Base-by-base conservation (phyloP, 1,140 invertebrate species). In the Cherax destructor region DNA sequence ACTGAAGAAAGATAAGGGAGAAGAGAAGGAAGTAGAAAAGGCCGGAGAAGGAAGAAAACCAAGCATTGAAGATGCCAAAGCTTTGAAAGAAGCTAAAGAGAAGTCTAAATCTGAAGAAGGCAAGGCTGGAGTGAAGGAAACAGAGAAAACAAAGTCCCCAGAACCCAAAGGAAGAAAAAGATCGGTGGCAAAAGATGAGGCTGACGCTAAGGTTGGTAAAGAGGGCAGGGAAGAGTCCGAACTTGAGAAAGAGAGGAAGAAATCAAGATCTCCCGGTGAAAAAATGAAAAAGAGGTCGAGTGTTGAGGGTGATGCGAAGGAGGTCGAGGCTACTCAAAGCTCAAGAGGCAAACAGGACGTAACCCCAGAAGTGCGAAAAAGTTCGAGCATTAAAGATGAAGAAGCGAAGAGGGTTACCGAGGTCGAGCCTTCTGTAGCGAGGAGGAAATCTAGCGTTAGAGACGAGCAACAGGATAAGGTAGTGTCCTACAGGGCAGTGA, bases 371-470 rank as follows among this genome's bases (percentile, higher is more conserved):
- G 30, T 41, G 30, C 30, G 30, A 41, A 41, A 41, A 41, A 41
- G 30, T 0, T 52, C 49, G 78, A 69, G 24, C 16, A 16, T 59
- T 16, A 59, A 59, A 59, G 56, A 59, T 0, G 56, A 59, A 10
- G 56, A 59, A 10, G 56, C 56, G 9, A 59, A 59, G 1, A 59
- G 16, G 56, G 56, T 59, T 59, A 52, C 47, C 10, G 80, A 85
- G 56, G 88, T 77, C 78, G 72, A 65, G 9, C 18, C 61, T 65
- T 52, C 65, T 1, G 77, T 21, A 18, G 50, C 50, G 50, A 84
- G 81, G 56, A 84, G 83, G 49, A 79, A 80, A n/a, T 89, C 87
- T 1, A 89, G 87, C 74, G 10, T 83, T 18, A 89, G 59, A 52
- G 87, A 89, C 21, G 74, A 76, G 61, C n/a, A 18, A 30, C 59